Conservation (phyloP, 2,888 invertebrate genomes). For the Anorthoa munda region DNA sequence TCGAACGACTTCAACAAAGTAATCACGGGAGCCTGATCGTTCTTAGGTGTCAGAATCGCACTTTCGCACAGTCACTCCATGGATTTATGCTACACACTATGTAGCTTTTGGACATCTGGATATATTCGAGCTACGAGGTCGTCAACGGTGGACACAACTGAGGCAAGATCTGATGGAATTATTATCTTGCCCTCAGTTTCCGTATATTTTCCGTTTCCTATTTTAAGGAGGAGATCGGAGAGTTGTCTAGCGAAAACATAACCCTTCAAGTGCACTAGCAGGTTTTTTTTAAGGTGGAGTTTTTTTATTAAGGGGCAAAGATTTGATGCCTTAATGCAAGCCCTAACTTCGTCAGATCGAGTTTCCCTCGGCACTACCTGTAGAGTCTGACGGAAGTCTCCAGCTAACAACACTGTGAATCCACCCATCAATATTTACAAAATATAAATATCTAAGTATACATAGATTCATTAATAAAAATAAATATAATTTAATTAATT, state of each 20-base stretch:
- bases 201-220: conserved; percentile 5
- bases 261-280: conserved; percentile 12
- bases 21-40: conserved; percentile 5
- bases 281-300: conserved; percentile 1
- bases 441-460: too few species aligned
- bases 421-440: too few species aligned
- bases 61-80: conserved; percentile 12
- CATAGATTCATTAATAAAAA: too few species aligned
- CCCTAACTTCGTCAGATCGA: conserved; percentile 13
- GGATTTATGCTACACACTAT: background rate
- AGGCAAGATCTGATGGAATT: background rate
- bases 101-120: background rate
- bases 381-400: background rate
- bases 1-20: conserved; percentile 15
- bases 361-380: conserved; percentile 18
- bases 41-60: conserved; percentile 22
- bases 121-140: conserved; percentile 3
- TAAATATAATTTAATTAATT: too few species aligned
- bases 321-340: background rate
- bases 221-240: conserved; percentile 15
- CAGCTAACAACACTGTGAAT: too few species aligned
- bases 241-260: conserved; percentile 8
- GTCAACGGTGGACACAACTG: background rate
- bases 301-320: background rate
- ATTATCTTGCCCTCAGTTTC: background rate